A percentile compares a stretch with the other conserved stretches of the same genome.
phyloP scores from a whole-genome alignment of 1,140 invertebrate genomes.

The Cherax destructor region DNA sequence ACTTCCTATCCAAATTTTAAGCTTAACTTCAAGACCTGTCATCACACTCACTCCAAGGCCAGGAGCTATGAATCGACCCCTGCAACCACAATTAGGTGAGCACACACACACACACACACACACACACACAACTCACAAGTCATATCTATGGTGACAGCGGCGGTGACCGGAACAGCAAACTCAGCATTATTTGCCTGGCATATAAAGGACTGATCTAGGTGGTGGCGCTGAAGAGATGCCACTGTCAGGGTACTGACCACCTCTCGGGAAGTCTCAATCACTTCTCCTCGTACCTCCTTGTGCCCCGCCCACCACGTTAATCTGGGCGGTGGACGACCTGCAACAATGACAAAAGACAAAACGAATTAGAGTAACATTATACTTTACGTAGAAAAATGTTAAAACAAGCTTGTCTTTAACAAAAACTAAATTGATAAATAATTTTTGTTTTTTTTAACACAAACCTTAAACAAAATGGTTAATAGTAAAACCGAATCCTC shows the following conservation, averaged over 20 bases:
- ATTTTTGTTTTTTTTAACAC: too few relatives aligned
- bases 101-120: too few relatives aligned
- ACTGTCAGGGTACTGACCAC: conserved; percentile 79
- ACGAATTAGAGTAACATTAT: neutral
- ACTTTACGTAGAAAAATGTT: neutral
- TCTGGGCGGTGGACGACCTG: conserved; percentile 87
- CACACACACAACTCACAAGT: conserved; percentile 74
- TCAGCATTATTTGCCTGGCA: conserved; percentile 90
- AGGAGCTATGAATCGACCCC: too few relatives aligned
- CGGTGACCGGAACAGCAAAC: conserved; percentile 80
- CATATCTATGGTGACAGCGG: conserved; percentile 81
- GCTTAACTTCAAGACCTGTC: too few relatives aligned
- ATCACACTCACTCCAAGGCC: too few relatives aligned
- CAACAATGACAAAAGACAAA: neutral
- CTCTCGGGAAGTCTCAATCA: conserved; percentile 72
- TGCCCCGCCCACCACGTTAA: conserved; percentile 89
- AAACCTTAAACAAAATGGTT: too few relatives aligned
- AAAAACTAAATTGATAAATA: too few relatives aligned
- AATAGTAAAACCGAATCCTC: too few relatives aligned
- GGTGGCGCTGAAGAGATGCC: conserved; percentile 80
- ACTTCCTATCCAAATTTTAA: too few relatives aligned
- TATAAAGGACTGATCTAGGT: conserved; percentile 86
- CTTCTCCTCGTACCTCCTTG: conserved; percentile 79
- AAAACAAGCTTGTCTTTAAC: too few relatives aligned
- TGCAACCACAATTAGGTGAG: too few relatives aligned